Percentiles rank a stretch among this genome's conserved stretches.
These are phyloP conservation scores for Drosophila ambigua DNA, from an alignment of 1,140 invertebrate genomes.

Conservation along the genomic window DNA sequence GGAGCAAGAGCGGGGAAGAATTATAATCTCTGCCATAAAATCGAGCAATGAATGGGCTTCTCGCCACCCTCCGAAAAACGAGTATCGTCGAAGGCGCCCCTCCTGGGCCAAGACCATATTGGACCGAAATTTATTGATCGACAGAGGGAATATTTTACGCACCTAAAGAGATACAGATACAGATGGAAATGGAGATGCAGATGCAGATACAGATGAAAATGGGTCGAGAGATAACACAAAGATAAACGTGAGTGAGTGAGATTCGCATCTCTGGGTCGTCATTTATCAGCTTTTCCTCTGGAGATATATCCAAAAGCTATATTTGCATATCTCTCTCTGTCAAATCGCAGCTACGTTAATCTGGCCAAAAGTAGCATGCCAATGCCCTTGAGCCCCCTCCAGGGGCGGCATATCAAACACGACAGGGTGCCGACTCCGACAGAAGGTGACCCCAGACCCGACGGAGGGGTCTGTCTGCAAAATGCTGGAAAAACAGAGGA, in stretches of 20 bases:
- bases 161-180: too few species aligned
- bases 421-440: conserved; percentile 18
- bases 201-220: too few species aligned
- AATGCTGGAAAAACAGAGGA: conserved; percentile 10
- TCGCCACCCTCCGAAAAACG: not conserved
- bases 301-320: too few species aligned
- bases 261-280: too few species aligned
- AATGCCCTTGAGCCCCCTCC: not conserved
- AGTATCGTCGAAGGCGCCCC: conserved; percentile 2
- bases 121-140: conserved; percentile 7
- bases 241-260: too few species aligned
- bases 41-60: conserved; percentile 34
- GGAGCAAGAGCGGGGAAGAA: conserved; percentile 25
- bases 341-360: conserved; percentile 56
- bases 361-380: conserved; percentile 48
- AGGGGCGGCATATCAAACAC: conserved; percentile 23
- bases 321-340: conserved; percentile 30
- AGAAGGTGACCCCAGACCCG: not conserved
- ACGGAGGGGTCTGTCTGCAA: conserved; percentile 12
- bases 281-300: too few species aligned
- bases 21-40: conserved; percentile 41
- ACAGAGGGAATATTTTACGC: too few species aligned
- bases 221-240: too few species aligned
- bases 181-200: too few species aligned
- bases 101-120: conserved; percentile 1